Conservation (phyloP, 1,140 invertebrate species). For the Nautilus pompilius region DNA sequence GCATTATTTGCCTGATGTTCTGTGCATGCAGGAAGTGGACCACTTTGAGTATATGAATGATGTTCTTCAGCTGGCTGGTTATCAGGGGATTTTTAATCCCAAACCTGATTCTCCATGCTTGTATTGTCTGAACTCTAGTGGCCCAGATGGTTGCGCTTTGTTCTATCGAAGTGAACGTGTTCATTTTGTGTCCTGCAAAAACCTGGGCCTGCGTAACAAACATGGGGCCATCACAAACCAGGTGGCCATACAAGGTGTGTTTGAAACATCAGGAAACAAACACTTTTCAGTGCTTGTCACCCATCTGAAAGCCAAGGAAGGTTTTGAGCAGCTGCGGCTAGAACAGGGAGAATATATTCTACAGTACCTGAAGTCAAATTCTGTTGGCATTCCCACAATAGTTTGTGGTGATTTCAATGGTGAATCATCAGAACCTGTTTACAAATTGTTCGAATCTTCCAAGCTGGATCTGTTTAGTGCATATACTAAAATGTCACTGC, state of each 20-base stretch:
- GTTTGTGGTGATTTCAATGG: constrained; percentile 79
- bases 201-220: constrained; percentile 69
- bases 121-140: constrained; percentile 66
- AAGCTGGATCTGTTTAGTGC: constrained; percentile 48
- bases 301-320: constrained; percentile 74
- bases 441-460: constrained; percentile 46
- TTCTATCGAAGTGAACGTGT: constrained; percentile 69
- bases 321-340: constrained; percentile 59
- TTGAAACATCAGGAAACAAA: constrained; percentile 19
- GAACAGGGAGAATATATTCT: constrained; percentile 74
- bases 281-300: constrained; percentile 71
- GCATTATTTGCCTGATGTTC: constrained; percentile 67
- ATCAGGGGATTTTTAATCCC: constrained; percentile 69
- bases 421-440: constrained; percentile 71
- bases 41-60: constrained; percentile 70
- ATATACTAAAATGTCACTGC: constrained; percentile 33
- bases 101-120: constrained; percentile 79
- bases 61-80: constrained; percentile 65
- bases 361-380: constrained; percentile 60
- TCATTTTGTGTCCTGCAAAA: constrained; percentile 62
- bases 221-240: constrained; percentile 70
- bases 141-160: constrained; percentile 77
- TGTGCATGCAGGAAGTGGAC: constrained; percentile 78
- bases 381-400: constrained; percentile 60
- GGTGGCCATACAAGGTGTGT: constrained; percentile 61